Conservation (phyloP, 1,140 invertebrate species). For the Stenopsyche tienmushanensis region DNA sequence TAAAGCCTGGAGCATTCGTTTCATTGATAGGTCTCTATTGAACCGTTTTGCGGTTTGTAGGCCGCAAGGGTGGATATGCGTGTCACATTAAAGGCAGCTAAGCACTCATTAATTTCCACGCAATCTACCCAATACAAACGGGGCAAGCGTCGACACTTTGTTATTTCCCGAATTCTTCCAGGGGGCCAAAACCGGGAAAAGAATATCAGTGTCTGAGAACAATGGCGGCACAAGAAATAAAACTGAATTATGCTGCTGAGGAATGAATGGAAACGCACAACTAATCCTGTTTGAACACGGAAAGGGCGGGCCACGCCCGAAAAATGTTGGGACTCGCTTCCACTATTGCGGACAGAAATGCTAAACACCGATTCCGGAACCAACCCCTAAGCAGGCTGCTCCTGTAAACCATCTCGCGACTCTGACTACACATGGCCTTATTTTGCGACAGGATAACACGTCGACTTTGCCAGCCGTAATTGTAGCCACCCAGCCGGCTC, state of each 20-base stretch:
- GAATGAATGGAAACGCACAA: slow-evolving; percentile 33
- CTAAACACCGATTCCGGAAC: slow-evolving; percentile 18
- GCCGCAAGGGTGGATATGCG: background rate
- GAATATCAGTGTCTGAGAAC: slow-evolving; percentile 14
- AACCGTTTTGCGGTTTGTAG: no score
- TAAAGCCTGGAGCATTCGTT: no score
- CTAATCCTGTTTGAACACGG: slow-evolving; percentile 32
- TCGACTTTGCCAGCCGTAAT: no score
- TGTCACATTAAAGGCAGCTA: background rate
- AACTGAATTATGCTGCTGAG: slow-evolving; percentile 27
- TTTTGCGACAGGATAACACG: no score
- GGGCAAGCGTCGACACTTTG: background rate
- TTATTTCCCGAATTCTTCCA: background rate
- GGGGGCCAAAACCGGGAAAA: background rate
- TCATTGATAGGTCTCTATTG: no score
- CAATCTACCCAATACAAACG: slow-evolving; percentile 3
- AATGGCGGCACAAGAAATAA: slow-evolving; percentile 28
- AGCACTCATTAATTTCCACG: slow-evolving; percentile 6
- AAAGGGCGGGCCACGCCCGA: slow-evolving; percentile 28
- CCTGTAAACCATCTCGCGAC: no score
- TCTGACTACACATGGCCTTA: no score
- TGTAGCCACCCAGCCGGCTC: no score
- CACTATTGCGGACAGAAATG: slow-evolving; percentile 9
- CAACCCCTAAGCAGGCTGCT: background rate
- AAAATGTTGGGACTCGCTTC: slow-evolving; percentile 29